Evolutionary conservation across 2,797 vertebrate genomes (phyloP).

Genomic region (Arvicola amphibius): DNA sequence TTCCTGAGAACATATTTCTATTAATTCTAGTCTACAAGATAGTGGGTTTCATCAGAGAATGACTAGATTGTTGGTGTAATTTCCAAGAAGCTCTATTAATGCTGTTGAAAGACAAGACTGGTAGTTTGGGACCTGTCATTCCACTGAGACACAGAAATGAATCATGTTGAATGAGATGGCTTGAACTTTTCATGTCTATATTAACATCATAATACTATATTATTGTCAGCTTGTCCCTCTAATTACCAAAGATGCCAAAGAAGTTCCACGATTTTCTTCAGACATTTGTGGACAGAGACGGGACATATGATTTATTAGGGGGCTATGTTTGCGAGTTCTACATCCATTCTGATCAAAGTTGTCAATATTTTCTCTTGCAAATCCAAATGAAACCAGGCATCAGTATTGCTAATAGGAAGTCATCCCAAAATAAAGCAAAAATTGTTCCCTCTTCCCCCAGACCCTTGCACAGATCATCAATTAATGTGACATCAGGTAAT

Average conservation of each 20-base stretch:
- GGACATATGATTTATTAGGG: not conserved
- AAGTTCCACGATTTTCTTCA: slow-evolving; percentile 29
- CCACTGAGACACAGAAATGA: slow-evolving; percentile 62
- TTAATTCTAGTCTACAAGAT: not conserved
- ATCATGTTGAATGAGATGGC: slow-evolving; percentile 42
- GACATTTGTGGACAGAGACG: not conserved
- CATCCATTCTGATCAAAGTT: not conserved
- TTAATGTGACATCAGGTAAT: slow-evolving; percentile 25
- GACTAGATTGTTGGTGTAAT: slow-evolving; percentile 24
- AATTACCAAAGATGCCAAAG: slow-evolving; percentile 39
- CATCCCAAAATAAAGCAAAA: not conserved
- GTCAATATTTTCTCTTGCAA: not conserved
- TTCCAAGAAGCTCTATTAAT: slow-evolving; percentile 8
- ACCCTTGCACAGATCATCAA: not conserved
- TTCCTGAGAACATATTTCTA: not conserved
- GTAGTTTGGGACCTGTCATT: slow-evolving; percentile 55
- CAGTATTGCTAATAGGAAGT: not conserved
- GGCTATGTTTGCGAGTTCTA: not conserved
- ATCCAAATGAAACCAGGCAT: not conserved
- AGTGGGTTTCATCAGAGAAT: not conserved
- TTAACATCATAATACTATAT: slow-evolving; percentile 27
- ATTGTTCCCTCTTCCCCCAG: too few relatives aligned
- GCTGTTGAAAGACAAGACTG: not conserved
- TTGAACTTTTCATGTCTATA: slow-evolving; percentile 31
- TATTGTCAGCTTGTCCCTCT: slow-evolving; percentile 14